Evolutionary conservation across 2,888 invertebrate species (phyloP), one percentile per base, ranked within the genome.

Genomic region (Hirtodrosophila trivittata): DNA sequence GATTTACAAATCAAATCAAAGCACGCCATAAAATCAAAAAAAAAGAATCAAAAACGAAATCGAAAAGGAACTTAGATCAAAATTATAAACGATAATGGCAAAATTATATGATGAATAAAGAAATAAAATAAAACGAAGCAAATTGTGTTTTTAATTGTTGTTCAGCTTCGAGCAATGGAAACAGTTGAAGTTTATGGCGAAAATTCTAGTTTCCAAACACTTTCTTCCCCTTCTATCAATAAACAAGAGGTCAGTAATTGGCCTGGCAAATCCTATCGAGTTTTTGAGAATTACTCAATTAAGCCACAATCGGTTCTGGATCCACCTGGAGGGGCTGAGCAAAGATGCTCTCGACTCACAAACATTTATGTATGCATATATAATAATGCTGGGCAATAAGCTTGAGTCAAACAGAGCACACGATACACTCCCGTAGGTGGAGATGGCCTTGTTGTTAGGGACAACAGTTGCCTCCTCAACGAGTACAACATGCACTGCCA

Each of bases 41-140:
- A 51, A n/a, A n/a, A n/a, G n/a, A n/a, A n/a, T n/a, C n/a, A n/a
- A n/a, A 38, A 13, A 59, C 26, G 25, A 37, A 45, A 50, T 16
- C 63, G 80, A 73, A 72, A 62, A 5, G 49, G 51, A 76, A 81
- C 75, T 84, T 84, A 77, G 80, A 82, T 81, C 84, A 81, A 81
- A 83, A 77, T 81, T 73, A 70, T 70, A 70, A 64, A 73, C 51
- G 65, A 82, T 78, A 78, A 81, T 57, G 81, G 65, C 80, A 73
- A 73, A 77, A 84, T 84, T 81, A 81, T 84, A 84, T 81, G 67
- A 80, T 37, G 77, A 81, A 81, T 75, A 81, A 81, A 84, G 55
- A 81, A 77, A 73, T 77, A 70, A 82, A 77, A 57, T 39, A 50
- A 64, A 68, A 55, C 8, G 8, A 25, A 4, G 5, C 4, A 2